These are phyloP conservation scores for Polymixis flavicincta DNA, from an alignment of 2,888 invertebrate genomes.

Conservation along the genomic window DNA sequence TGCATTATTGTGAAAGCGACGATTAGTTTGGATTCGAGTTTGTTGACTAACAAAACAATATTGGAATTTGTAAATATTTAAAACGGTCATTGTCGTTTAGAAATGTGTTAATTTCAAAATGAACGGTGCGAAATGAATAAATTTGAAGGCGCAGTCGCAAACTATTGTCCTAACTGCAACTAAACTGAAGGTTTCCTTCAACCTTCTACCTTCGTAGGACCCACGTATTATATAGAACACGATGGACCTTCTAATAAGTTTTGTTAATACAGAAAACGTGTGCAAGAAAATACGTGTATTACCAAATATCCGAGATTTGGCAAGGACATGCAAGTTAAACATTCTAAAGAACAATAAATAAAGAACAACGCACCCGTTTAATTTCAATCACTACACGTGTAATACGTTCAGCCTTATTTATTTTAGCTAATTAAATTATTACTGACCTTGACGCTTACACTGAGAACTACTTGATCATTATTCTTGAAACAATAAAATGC, in stretches of 20 bases:
- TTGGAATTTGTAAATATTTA: conserved; percentile 4
- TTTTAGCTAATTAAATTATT: conserved; percentile 54
- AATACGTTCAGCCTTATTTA: conserved; percentile 48
- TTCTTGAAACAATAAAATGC: conserved; percentile 29
- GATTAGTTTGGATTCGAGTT: conserved; percentile 26
- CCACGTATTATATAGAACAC: neutral
- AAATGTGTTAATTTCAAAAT: conserved; percentile 1
- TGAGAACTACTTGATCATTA: conserved; percentile 19
- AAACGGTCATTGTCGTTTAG: neutral
- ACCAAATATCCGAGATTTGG: conserved; percentile 53
- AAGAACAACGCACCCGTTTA: conserved; percentile 40
- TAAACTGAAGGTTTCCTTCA: neutral
- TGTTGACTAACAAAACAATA: conserved; percentile 18
- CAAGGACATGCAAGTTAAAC: conserved; percentile 57
- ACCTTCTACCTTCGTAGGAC: too few relatives aligned
- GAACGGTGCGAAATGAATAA: neutral
- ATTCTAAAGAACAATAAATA: conserved; percentile 55
- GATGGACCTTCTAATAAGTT: neutral
- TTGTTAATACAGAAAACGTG: neutral
- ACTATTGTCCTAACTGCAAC: neutral
- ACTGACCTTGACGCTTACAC: conserved; percentile 39
- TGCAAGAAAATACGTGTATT: conserved; percentile 12
- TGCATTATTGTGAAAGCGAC: conserved; percentile 44
- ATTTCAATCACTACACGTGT: conserved; percentile 49
- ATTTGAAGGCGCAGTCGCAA: neutral